phyloP scores from a whole-genome alignment of 2,113 vertebrate species.

The Marmota flaviventris region DNA sequence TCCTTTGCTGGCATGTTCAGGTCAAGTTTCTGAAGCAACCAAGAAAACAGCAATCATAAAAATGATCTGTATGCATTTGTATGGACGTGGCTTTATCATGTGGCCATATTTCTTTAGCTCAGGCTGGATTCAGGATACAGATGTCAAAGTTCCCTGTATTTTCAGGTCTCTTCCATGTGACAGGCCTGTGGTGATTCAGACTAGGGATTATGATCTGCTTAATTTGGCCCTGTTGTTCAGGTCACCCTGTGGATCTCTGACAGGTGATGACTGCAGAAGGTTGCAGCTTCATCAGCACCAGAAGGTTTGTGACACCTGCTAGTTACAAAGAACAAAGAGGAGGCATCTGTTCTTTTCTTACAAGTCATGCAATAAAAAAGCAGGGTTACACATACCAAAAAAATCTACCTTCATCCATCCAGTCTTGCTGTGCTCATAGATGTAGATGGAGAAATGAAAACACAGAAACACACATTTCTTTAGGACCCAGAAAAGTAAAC shows the following conservation, averaged over 20 bases:
- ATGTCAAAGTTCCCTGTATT: slow-evolving; percentile 12
- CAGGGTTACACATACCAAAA: background rate
- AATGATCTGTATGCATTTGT: slow-evolving; percentile 46
- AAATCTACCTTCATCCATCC: background rate
- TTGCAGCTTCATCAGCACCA: background rate
- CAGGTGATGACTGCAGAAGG: background rate
- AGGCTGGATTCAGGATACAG: background rate
- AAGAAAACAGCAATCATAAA: slow-evolving; percentile 66
- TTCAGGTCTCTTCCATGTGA: slow-evolving; percentile 27
- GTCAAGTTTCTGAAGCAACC: slow-evolving; percentile 68
- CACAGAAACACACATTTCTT: background rate
- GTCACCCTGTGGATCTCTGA: background rate
- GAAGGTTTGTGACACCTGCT: background rate
- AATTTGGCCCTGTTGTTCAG: background rate
- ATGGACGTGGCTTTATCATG: slow-evolving; percentile 56
- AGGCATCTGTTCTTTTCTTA: background rate
- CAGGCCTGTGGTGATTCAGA: slow-evolving; percentile 30
- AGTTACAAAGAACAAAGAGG: slow-evolving; percentile 23
- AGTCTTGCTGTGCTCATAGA: background rate
- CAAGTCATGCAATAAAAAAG: background rate
- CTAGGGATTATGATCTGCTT: background rate
- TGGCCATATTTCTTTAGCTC: slow-evolving; percentile 37
- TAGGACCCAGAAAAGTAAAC: background rate
- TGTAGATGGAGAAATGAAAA: slow-evolving; percentile 38
- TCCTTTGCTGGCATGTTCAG: slow-evolving; percentile 26